Conservation (phyloP, 2,113 vertebrate species). For the Muntiacus reevesi region DNA sequence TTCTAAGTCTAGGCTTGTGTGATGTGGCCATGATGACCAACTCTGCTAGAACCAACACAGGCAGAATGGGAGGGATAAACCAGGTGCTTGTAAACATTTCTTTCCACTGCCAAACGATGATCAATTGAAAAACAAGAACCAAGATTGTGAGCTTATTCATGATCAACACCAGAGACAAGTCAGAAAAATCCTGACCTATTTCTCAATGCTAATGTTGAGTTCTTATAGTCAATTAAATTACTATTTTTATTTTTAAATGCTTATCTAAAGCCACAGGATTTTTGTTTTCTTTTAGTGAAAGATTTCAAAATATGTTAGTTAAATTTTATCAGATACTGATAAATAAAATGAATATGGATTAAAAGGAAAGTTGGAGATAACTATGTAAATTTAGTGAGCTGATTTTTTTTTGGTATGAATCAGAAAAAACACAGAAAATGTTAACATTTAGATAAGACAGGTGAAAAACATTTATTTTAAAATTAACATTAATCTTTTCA, state of each 20-base stretch:
- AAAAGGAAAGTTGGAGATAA: background rate
- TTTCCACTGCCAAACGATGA: background rate
- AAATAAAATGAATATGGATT: background rate
- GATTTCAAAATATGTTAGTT: background rate
- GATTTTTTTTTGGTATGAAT: background rate
- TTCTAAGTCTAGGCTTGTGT: background rate
- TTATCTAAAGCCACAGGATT: background rate
- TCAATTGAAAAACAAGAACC: background rate
- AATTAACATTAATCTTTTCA: background rate
- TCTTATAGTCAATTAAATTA: background rate
- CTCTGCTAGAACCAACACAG: background rate
- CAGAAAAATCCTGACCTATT: background rate
- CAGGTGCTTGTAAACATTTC: background rate
- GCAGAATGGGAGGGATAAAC: background rate
- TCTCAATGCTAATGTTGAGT: background rate
- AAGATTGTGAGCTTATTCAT: background rate
- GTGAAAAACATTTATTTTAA: background rate
- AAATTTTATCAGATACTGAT: background rate
- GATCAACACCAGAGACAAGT: background rate
- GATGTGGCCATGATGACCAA: rapidly evolving
- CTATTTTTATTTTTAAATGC: background rate
- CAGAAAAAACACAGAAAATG: background rate
- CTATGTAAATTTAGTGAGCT: background rate
- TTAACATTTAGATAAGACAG: slow-evolving; percentile 18
- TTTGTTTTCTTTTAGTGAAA: background rate